Conservation (phyloP, 2,888 invertebrate genomes). For the Drosophila anceps region DNA sequence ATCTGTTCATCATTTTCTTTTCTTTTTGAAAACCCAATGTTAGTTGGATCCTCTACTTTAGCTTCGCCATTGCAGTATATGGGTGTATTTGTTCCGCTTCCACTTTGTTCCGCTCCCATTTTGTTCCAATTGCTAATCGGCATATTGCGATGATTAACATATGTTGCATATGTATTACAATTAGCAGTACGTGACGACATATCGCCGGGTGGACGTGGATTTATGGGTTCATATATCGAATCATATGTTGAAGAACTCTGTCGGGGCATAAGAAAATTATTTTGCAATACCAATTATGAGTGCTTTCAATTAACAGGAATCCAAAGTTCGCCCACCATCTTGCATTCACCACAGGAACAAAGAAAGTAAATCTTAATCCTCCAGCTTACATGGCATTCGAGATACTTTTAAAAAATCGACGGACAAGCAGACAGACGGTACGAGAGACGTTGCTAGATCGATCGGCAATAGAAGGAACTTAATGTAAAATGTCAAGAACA, state of each 20-base stretch:
- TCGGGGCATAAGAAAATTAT: constrained; percentile 42
- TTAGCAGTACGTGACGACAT: constrained; percentile 88
- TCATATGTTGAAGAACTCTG: constrained; percentile 92
- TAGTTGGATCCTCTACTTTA: not conserved
- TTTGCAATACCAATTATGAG: not conserved
- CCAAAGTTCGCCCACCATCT: not conserved
- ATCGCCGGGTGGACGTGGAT: constrained; percentile 91
- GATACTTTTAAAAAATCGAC: not conserved
- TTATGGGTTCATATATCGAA: constrained; percentile 96
- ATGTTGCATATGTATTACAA: constrained; percentile 89
- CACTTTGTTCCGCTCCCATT: constrained; percentile 5
- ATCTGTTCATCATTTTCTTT: constrained; percentile 94
- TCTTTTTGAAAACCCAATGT: constrained; percentile 87
- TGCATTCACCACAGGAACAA: too few species aligned
- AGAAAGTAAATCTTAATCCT: too few species aligned
- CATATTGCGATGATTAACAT: constrained; percentile 85
- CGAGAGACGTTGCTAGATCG: too few species aligned
- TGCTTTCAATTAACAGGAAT: not conserved
- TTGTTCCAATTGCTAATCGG: constrained; percentile 21
- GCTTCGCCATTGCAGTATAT: constrained; percentile 70
- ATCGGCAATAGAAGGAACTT: too few species aligned
- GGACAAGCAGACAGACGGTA: not conserved
- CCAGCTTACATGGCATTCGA: too few species aligned
- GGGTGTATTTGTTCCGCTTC: constrained; percentile 58
- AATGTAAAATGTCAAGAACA: too few species aligned